Conservation (phyloP, 1,140 invertebrate genomes). For the Drosophila kepulauana region DNA sequence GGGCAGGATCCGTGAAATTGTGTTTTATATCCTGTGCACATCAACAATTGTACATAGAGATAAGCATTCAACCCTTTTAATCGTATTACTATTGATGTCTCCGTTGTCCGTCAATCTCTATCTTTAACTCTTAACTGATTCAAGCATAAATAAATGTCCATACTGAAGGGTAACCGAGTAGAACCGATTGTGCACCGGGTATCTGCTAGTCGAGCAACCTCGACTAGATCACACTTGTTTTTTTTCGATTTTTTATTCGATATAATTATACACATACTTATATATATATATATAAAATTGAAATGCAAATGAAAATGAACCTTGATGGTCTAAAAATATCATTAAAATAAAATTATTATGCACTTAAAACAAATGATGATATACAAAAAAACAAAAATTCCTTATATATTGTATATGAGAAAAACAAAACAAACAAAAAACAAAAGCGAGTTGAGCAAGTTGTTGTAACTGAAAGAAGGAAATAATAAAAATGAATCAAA, state of each 20-base stretch:
- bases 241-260: slow-evolving; percentile 37
- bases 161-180: neutral
- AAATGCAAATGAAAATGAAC: slow-evolving; percentile 60
- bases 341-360: slow-evolving; percentile 73
- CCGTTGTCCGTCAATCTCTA: neutral
- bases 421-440: slow-evolving; percentile 21
- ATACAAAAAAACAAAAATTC: slow-evolving; percentile 28
- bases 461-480: slow-evolving; percentile 50
- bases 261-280: slow-evolving; percentile 36
- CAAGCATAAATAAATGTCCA: neutral
- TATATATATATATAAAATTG: slow-evolving; percentile 41
- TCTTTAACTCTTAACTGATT: too few species aligned
- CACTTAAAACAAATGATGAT: slow-evolving; percentile 55
- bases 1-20: slow-evolving; percentile 75
- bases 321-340: slow-evolving; percentile 85
- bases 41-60: slow-evolving; percentile 11
- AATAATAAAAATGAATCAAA: slow-evolving; percentile 13
- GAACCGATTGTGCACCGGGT: slow-evolving; percentile 1
- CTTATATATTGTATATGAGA: slow-evolving; percentile 37
- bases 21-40: slow-evolving; percentile 30
- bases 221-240: slow-evolving; percentile 41
- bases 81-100: neutral
- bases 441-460: slow-evolving; percentile 33
- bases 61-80: neutral
- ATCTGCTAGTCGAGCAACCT: slow-evolving; percentile 2